Percentiles rank a stretch among this genome's conserved stretches.
phyloP scores from a whole-genome alignment of 2,113 vertebrate genomes.

The Smithornis capensis region DNA sequence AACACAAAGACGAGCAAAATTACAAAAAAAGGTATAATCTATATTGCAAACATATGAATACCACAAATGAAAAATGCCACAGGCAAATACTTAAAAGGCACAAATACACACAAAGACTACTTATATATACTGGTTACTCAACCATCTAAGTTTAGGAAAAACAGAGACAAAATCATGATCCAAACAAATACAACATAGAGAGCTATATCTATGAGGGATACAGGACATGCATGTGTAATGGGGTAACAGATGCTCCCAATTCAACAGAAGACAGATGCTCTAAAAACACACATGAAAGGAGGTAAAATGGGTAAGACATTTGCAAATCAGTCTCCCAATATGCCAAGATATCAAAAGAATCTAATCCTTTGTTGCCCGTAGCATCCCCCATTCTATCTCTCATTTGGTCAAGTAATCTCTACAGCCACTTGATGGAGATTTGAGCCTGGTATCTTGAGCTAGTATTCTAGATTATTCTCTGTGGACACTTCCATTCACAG shows the following conservation, averaged over 20 bases:
- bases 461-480: neutral
- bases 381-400: neutral
- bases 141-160: neutral
- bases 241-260: neutral
- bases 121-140: neutral
- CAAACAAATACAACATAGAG: neutral
- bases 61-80: neutral
- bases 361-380: neutral
- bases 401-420: neutral
- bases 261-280: neutral
- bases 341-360: neutral
- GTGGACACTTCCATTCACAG: neutral
- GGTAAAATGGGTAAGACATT: neutral
- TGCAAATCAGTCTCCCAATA: neutral
- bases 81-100: neutral
- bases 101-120: neutral
- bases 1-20: neutral
- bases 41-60: neutral
- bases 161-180: neutral
- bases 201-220: neutral
- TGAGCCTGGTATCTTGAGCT: neutral
- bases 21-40: neutral
- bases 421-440: neutral
- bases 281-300: neutral
- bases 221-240: neutral